A percentile compares a stretch with the other conserved stretches of the same genome.
These are phyloP conservation scores for Microcebus tavaratra DNA, from an alignment of 2,113 vertebrate species.

Conservation along the genomic window DNA sequence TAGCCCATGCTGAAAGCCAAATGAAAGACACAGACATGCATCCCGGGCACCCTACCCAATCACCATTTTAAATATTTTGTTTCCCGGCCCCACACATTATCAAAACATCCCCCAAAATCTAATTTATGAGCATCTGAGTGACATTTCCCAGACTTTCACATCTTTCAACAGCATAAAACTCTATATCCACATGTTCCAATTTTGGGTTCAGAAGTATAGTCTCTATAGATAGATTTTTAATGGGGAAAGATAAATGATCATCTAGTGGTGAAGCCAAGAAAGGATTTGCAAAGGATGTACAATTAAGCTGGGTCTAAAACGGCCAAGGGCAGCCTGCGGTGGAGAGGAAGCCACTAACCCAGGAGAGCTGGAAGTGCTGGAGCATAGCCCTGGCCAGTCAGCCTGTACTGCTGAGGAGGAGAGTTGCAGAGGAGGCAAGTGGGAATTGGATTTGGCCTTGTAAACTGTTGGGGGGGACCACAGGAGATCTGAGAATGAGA, in stretches of 20 bases:
- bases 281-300: slow-evolving; percentile 31
- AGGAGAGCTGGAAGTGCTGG: fast-evolving
- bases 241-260: slow-evolving; percentile 54
- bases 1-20: background rate
- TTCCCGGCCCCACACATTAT: background rate
- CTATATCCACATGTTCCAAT: slow-evolving; percentile 16
- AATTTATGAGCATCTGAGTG: slow-evolving; percentile 6
- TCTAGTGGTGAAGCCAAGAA: slow-evolving; percentile 53
- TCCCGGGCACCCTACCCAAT: background rate
- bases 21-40: background rate
- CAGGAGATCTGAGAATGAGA: background rate
- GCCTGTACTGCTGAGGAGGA: background rate
- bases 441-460: background rate
- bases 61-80: background rate
- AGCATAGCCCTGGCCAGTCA: background rate
- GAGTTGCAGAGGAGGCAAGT: background rate
- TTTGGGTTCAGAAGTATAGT: slow-evolving; percentile 49
- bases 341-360: background rate
- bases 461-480: fast-evolving
- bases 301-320: background rate
- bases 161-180: slow-evolving; percentile 45
- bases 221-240: slow-evolving; percentile 67
- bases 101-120: background rate
- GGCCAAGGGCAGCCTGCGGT: background rate
- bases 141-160: slow-evolving; percentile 37